Percentiles rank a stretch among this genome's conserved stretches.
Conservation (phyloP, 2,113 vertebrate genomes). For the Protobothrops flavoviridis region DNA sequence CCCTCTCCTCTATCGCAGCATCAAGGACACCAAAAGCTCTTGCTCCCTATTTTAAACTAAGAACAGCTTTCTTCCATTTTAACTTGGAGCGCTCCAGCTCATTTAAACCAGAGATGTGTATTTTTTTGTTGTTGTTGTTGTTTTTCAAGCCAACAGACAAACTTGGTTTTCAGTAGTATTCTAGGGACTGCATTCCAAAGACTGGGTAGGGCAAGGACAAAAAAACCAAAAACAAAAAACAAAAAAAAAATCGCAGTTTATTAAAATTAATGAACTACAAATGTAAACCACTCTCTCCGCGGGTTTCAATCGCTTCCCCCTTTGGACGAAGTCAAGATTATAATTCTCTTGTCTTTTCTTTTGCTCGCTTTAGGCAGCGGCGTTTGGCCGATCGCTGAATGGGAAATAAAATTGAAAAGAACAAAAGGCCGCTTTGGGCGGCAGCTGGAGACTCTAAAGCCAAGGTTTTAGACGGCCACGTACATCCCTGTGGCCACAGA, state of each 20-base stretch:
- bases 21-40: background rate
- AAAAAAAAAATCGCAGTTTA: background rate
- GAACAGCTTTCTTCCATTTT: background rate
- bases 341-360: background rate
- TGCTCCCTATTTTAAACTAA: background rate
- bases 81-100: background rate
- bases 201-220: background rate
- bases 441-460: background rate
- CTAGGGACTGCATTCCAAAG: background rate
- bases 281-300: background rate
- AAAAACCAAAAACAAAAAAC: background rate
- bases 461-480: background rate
- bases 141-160: background rate
- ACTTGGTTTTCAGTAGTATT: background rate
- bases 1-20: too few relatives aligned
- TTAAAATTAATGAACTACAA: background rate
- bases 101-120: background rate
- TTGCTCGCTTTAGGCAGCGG: background rate
- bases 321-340: background rate
- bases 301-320: background rate
- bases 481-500: background rate
- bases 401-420: background rate
- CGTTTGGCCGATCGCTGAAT: background rate
- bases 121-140: rapidly evolving
- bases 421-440: background rate